Base-by-base conservation (phyloP, 2,113 vertebrate genomes). In the Cathartes aura region DNA sequence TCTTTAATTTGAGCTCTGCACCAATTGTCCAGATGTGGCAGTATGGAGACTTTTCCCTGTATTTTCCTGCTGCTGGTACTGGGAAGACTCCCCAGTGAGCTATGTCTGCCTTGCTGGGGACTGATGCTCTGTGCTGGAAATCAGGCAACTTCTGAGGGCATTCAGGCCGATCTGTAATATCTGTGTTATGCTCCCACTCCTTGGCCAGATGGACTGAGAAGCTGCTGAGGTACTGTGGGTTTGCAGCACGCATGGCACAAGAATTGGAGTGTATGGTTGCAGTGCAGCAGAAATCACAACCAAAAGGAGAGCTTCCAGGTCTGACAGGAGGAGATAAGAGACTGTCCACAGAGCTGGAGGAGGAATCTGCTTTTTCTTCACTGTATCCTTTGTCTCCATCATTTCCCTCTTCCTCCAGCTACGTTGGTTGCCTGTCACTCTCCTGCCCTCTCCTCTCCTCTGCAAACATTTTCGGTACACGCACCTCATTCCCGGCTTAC, bases 321-420 rank as follows among this genome's bases (percentile, higher is more conserved):
- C 32, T 68, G 60, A 29, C 47, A 71, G 52, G 34, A 67, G 68
- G 15, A 34, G 11, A 60, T n/a, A 50, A 50, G 18, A 67, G 20
- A n/a, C 21, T 36, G 19, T 23, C 23, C 47, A 55, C 21, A 66
- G n/a, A 81, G 17, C 0, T 59, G n/a, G n/a, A 88, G 22, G 40
- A 95, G 11, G 26, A 80, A 36, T 19, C 12, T 82, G 10, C 6
- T 47, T 87, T 89, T 83, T 67, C n/a, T 45, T 89, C 16, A 10
- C 16, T 36, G 1, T 53, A 45, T 29, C 12, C 42, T 14, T 80
- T 0, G 1, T 47, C 23, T 81, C 32, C 32, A 62, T 40, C 0
- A 2, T 45, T 64, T 70, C 12, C 21, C 17, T 78, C 70, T 53
- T 90, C 30, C 85, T 79, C 38, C 34, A 73, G 22, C 21, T 59